A percentile compares a stretch with the other conserved stretches of the same genome.
Evolutionary conservation across 2,797 vertebrate species (phyloP).

Genomic region (Gadopsis bispinosus): DNA sequence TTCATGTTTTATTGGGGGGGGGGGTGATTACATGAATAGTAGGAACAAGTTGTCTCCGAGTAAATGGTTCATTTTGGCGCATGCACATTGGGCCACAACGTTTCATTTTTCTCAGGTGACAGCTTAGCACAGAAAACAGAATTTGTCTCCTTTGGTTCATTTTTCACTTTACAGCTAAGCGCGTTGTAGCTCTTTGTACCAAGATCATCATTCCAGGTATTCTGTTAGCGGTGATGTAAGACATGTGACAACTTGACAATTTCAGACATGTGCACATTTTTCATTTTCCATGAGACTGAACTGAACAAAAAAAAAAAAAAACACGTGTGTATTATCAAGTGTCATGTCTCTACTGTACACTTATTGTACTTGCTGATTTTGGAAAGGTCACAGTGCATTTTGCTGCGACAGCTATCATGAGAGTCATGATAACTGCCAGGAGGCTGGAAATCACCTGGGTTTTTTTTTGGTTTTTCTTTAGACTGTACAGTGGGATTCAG

Average conservation of each 20-base stretch:
- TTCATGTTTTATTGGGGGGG: too few species aligned
- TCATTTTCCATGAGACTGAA: background rate
- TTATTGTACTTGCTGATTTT: background rate
- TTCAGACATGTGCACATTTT: background rate
- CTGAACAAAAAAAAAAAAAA: background rate
- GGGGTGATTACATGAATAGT: too few species aligned
- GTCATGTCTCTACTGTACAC: background rate
- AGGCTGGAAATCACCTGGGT: slow-evolving; percentile 13
- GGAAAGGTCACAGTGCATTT: background rate
- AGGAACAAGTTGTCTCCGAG: too few species aligned
- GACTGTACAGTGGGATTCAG: slow-evolving; percentile 1
- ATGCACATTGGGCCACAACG: too few species aligned
- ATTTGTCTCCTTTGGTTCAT: too few species aligned
- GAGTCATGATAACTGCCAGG: slow-evolving; percentile 26
- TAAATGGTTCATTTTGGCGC: too few species aligned
- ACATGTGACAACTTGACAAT: background rate
- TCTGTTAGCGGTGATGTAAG: background rate
- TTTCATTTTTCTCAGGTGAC: too few species aligned
- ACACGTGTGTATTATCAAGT: background rate
- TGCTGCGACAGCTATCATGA: background rate
- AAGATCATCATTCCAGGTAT: background rate
- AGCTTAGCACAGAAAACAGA: too few species aligned
- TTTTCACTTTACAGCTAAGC: too few species aligned
- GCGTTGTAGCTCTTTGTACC: too few species aligned
- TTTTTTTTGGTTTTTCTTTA: background rate